Percentiles rank a stretch among this genome's conserved stretches.
Evolutionary conservation across 2,113 vertebrate genomes (phyloP).

Genomic region (Thamnophis sirtalis): DNA sequence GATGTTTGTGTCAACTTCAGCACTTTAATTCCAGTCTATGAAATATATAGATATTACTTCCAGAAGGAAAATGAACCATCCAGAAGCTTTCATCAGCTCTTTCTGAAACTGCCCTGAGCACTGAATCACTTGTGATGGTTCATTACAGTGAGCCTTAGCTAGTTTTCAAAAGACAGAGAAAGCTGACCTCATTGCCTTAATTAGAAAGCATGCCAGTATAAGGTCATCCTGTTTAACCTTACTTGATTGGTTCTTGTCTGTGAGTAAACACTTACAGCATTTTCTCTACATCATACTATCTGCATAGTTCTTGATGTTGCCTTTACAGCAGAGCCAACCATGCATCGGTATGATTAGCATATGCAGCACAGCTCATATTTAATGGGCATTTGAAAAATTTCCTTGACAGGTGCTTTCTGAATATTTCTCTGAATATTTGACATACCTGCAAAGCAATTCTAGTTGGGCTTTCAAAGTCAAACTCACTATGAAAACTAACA

Average conservation of each 20-base stretch:
- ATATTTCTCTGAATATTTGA: not conserved
- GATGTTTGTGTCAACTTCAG: not conserved
- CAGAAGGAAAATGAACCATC: constrained; percentile 4
- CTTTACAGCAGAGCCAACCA: not conserved
- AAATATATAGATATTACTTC: not conserved
- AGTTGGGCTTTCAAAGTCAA: not conserved
- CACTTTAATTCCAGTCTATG: not conserved
- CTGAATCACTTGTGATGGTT: constrained; percentile 11
- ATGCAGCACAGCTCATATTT: not conserved
- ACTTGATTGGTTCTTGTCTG: constrained; percentile 13
- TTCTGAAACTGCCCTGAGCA: not conserved
- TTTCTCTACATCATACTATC: not conserved
- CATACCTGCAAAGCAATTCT: not conserved
- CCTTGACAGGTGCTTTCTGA: not conserved
- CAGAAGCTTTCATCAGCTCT: not conserved
- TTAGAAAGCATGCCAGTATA: constrained; percentile 7
- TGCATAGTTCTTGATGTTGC: not conserved
- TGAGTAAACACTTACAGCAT: not conserved
- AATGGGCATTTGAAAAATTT: not conserved
- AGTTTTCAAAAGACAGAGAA: constrained; percentile 2
- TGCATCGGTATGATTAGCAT: not conserved
- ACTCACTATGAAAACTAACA: not conserved
- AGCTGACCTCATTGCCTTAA: constrained; percentile 5
- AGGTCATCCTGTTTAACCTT: constrained; percentile 1
- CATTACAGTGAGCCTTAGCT: not conserved